Percentiles rank a stretch among this genome's conserved stretches.
These are phyloP conservation scores for Taeniopygia guttata DNA, from an alignment of 2,797 vertebrate genomes.

Conservation along the genomic window DNA sequence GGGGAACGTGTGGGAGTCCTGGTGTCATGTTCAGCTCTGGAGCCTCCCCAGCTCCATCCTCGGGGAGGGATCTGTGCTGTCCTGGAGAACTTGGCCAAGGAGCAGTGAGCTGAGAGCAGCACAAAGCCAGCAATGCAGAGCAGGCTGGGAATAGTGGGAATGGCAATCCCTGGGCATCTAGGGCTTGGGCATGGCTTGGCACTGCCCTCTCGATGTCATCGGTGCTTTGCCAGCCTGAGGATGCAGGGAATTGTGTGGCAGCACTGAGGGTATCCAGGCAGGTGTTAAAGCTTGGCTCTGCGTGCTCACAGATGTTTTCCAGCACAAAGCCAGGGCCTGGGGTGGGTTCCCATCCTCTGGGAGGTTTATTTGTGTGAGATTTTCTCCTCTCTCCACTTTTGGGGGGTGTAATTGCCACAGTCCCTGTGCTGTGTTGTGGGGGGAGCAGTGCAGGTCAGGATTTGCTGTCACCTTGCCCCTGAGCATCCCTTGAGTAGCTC, in stretches of 20 bases:
- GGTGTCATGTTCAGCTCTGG: constrained; percentile 30
- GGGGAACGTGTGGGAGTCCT: background rate
- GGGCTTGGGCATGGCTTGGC: background rate
- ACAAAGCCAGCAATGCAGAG: background rate
- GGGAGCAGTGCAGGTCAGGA: background rate
- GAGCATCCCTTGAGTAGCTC: background rate
- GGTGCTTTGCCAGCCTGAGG: background rate
- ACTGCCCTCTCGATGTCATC: accelerated
- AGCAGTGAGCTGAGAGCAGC: background rate
- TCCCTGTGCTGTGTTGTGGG: accelerated
- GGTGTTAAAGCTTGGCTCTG: background rate
- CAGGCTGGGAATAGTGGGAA: accelerated
- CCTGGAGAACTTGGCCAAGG: background rate
- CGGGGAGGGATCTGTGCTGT: background rate
- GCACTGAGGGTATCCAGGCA: background rate
- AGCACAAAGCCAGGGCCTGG: background rate
- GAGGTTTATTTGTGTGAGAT: accelerated
- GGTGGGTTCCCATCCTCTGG: accelerated
- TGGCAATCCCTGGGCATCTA: background rate
- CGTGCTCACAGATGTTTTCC: background rate
- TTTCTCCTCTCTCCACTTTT: background rate
- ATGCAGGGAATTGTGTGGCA: background rate
- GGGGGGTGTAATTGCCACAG: background rate
- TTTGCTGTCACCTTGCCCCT: accelerated
- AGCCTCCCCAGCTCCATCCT: background rate